Percentiles rank a stretch among this genome's conserved stretches.
phyloP scores from a whole-genome alignment of 2,888 invertebrate genomes.

The Hirtodrosophila confusa region DNA sequence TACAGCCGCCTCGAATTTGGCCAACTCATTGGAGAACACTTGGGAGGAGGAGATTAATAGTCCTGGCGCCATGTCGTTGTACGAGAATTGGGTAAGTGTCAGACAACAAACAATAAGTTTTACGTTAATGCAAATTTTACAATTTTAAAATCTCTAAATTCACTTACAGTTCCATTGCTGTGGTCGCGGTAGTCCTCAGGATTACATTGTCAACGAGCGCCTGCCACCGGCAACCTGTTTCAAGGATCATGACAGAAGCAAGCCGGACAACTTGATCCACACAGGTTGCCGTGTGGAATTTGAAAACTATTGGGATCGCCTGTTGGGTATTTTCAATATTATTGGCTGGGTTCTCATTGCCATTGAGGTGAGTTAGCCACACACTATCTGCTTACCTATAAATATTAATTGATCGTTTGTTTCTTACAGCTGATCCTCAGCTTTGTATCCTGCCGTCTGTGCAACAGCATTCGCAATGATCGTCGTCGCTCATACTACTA shows the following conservation, averaged over 20 bases:
- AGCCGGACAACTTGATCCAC: constrained; percentile 71
- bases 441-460: constrained; percentile 92
- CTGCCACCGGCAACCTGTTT: constrained; percentile 80
- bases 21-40: constrained; percentile 81
- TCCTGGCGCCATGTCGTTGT: constrained; percentile 79
- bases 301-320: constrained; percentile 73
- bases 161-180: constrained; percentile 77
- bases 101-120: background rate
- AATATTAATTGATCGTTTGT: background rate
- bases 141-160: background rate
- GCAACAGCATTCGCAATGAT: constrained; percentile 93
- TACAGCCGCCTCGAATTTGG: constrained; percentile 64
- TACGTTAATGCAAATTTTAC: background rate
- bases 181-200: constrained; percentile 80
- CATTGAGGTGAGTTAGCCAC: constrained; percentile 62
- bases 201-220: constrained; percentile 78
- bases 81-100: constrained; percentile 79
- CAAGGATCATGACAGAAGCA: constrained; percentile 61
- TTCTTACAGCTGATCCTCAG: constrained; percentile 86
- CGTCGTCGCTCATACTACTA: constrained; percentile 88
- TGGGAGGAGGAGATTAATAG: constrained; percentile 83
- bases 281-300: constrained; percentile 76
- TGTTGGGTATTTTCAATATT: constrained; percentile 70
- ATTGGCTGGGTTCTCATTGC: constrained; percentile 66
- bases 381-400: no score